Conservation (phyloP, 2,797 vertebrate species). For the Calcarius lapponicus region DNA sequence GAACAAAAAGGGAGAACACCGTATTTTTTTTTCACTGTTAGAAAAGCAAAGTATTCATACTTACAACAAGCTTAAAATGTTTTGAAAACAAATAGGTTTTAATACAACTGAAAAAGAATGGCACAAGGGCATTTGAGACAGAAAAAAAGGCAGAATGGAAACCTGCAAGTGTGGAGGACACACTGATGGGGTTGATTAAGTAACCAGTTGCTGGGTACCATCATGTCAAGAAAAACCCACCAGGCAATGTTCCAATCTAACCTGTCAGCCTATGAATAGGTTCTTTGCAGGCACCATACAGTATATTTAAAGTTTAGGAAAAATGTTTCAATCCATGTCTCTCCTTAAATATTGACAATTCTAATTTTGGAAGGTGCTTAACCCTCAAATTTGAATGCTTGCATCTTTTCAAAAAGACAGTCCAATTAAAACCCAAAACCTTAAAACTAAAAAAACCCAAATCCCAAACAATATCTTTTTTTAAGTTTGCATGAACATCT, state of each 20-base stretch:
- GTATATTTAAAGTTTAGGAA: background rate
- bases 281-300: background rate
- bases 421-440: background rate
- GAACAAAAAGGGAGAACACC: background rate
- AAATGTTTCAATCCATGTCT: background rate
- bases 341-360: background rate
- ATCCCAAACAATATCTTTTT: fast-evolving
- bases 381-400: background rate
- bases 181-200: background rate
- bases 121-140: background rate
- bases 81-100: background rate
- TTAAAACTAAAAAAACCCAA: fast-evolving
- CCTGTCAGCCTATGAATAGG: background rate
- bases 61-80: background rate
- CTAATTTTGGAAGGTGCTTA: background rate
- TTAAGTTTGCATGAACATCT: background rate
- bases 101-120: background rate
- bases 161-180: background rate
- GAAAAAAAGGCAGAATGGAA: background rate
- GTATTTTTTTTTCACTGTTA: background rate
- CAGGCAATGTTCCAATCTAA: background rate
- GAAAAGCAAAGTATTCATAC: background rate
- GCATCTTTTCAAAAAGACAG: background rate
- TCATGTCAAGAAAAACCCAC: background rate
- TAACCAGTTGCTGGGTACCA: background rate